Conservation (phyloP, 1,140 invertebrate species). For the Plectrocnemia conspersa region DNA sequence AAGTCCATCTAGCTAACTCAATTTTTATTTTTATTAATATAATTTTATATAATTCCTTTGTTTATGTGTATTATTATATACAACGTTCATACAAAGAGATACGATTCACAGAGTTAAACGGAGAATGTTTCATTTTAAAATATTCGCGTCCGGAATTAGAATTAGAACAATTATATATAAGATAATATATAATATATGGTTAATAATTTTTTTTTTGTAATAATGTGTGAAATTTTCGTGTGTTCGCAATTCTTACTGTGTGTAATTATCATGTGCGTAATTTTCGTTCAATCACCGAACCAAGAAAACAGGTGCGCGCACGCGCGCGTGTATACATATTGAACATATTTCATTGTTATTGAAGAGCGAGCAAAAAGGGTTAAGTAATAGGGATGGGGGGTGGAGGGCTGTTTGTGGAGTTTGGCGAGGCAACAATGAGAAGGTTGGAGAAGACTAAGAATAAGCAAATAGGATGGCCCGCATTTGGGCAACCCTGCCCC, state of each 20-base stretch:
- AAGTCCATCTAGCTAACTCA: too few species aligned
- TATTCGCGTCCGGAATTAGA: too few species aligned
- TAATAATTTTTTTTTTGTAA: too few species aligned
- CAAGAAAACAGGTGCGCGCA: slow-evolving; percentile 2
- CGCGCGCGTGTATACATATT: background rate
- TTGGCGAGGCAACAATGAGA: slow-evolving; percentile 29
- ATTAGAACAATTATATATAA: too few species aligned
- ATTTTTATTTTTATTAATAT: too few species aligned
- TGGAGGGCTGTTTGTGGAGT: slow-evolving; percentile 3
- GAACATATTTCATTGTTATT: background rate
- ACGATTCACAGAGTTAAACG: too few species aligned
- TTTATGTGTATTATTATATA: too few species aligned
- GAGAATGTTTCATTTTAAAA: too few species aligned
- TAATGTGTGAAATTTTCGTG: too few species aligned
- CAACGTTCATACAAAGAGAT: too few species aligned
- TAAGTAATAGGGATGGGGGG: slow-evolving; percentile 15
- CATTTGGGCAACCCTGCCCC: slow-evolving; percentile 9
- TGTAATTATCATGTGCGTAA: slow-evolving; percentile 35
- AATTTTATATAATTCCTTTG: too few species aligned
- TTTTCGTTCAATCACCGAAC: slow-evolving; percentile 35
- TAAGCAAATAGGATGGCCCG: slow-evolving; percentile 23
- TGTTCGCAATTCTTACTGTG: slow-evolving; percentile 13
- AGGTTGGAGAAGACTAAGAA: slow-evolving; percentile 31
- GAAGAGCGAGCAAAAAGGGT: slow-evolving; percentile 3
- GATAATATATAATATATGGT: too few species aligned